Evolutionary conservation across 2,888 invertebrate species (phyloP), one percentile per base, ranked within the genome.

Genomic region (Eurytoma californica): DNA sequence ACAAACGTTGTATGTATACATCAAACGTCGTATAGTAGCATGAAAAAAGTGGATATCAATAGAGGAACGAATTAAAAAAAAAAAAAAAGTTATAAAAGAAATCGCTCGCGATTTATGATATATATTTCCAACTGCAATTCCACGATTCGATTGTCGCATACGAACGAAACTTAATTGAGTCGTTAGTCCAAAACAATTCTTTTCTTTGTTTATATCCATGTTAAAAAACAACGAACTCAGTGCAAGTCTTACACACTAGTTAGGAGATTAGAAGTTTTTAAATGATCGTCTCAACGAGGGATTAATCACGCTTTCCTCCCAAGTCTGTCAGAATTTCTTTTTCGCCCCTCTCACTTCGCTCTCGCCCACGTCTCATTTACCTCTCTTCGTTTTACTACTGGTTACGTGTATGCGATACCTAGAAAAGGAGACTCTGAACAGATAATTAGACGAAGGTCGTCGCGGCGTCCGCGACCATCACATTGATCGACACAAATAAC

Each of bases 401-500:
- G 1, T 28, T 3, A n/a, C 3, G 63, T 39, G 39, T n/a, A 47
- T 47, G 16, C 13, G 47, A 63, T 51, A n/a, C 16, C 2, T 61
- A 51, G 57, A 13, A 30, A 24, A 12, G 28, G 18, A 60, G 28
- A 53, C 53, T 68, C 13, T 72, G 57, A 18, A 61, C 49, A 51
- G 49, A 66, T 28, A n/a, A 58, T 66, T 24, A 18, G 39, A 55
- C 18, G 18, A 51, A 63, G 30, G 18, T 55, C 14, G 16, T 61
- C 30, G 63, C n/a, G 16, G 16, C 61, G 39, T 16, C 57, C 18
- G 24, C 30, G 63, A 57, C 69, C n/a, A 57, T 63, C 58, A 65
- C 77, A 77, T 70, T 51, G 70, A 77, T 77, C 30, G 70, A 70
- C 65, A 77, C 51, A 28, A 12, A 70, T 70, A 55, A 65, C 49